Base-by-base conservation (phyloP, 2,113 vertebrate genomes). In the Ailurus styani region DNA sequence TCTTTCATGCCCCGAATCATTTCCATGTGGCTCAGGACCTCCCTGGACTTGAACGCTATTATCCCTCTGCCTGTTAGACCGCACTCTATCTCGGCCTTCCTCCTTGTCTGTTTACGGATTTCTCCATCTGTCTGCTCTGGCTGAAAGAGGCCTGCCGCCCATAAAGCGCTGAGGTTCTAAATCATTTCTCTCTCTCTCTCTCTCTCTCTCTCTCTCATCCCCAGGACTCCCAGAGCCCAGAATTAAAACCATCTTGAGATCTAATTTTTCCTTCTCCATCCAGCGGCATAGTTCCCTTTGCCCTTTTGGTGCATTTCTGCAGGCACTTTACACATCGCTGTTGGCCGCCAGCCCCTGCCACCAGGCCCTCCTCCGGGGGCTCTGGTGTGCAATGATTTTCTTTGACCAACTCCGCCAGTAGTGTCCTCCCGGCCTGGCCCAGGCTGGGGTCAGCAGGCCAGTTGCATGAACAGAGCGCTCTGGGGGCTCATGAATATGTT, bases 201-300 rank as follows among this genome's bases (percentile, higher is more conserved):
- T 68, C 40, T 64, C 23, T 68, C 50, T 34, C 60, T 50, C 34
- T 57, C 62, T 25, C 40, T 85, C 84, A 47, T 75, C 52, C 93
- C 45, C 57, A 68, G 64, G 75, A 97, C 64, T 97, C 82, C 40
- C 4, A 25, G 86, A 94, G 89, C n/a, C 20, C 11, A 0, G 85
- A 96, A 97, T 96, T 91, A 96, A 98, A 97, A 97, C 82, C 94
- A 96, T 82, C 91, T 97, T 96, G 96, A 95, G 96, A 97, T 85
- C 90, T 62, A 87, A 88, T 90, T 97, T 94, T 87, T 86, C 66
- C 57, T 94, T 90, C 34, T 88, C 82, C 77, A 52, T 83, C 73
- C 77, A 60, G n/a, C 2, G 18, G 68, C 21, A 25, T 14, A 62
- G 75, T 97, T 94, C 83, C 73, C 60, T 91, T 93, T 91, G 66